phyloP scores from a whole-genome alignment of 2,888 invertebrate species.

The Scaptomyza flava region DNA sequence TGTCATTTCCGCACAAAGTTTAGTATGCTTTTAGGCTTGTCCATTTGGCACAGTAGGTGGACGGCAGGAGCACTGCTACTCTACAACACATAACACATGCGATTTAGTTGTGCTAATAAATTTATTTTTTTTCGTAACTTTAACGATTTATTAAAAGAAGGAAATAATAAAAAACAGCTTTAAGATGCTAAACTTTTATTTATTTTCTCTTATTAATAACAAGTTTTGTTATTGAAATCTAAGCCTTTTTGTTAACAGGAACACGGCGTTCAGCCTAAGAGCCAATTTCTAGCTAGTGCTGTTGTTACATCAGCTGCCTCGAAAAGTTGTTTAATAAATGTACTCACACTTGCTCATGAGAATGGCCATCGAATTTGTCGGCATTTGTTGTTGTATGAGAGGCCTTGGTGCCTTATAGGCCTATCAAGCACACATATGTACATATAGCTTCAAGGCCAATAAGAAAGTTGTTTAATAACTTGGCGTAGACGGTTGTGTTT shows the following conservation, averaged over 20 bases:
- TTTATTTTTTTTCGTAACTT: neutral
- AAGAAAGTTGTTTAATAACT: slow-evolving; percentile 71
- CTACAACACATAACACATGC: slow-evolving; percentile 25
- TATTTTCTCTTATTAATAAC: too few relatives aligned
- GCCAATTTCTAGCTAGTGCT: slow-evolving; percentile 29
- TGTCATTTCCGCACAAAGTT: slow-evolving; percentile 78
- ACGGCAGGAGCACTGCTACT: neutral
- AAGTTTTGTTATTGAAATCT: neutral
- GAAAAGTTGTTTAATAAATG: slow-evolving; percentile 79
- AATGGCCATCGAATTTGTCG: slow-evolving; percentile 46
- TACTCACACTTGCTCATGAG: slow-evolving; percentile 68
- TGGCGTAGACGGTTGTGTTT: slow-evolving; percentile 2
- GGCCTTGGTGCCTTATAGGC: slow-evolving; percentile 39
- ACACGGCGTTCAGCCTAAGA: slow-evolving; percentile 19
- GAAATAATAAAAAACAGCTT: neutral
- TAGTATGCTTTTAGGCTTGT: slow-evolving; percentile 72
- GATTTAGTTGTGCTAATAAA: slow-evolving; percentile 11
- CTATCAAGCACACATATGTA: slow-evolving; percentile 6
- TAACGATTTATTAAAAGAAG: neutral
- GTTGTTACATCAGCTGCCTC: neutral
- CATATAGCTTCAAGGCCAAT: slow-evolving; percentile 30
- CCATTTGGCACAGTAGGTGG: slow-evolving; percentile 54
- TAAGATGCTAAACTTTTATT: too few relatives aligned
- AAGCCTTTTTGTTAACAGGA: slow-evolving; percentile 22
- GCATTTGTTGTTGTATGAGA: slow-evolving; percentile 44